Conservation (phyloP, 2,797 vertebrate species). For the Smutsia gigantea region DNA sequence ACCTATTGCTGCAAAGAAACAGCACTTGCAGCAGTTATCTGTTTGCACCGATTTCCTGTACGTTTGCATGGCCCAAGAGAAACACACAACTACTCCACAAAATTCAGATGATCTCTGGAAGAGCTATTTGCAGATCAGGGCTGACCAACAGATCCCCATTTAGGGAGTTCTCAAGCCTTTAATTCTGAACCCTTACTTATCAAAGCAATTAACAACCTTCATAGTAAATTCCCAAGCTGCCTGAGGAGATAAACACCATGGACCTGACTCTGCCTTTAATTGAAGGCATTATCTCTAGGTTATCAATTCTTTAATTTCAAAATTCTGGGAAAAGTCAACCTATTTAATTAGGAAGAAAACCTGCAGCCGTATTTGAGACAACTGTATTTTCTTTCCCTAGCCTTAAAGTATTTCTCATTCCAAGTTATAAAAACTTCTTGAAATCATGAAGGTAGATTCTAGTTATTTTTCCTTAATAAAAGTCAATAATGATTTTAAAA, state of each 20-base stretch:
- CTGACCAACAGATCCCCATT: background rate
- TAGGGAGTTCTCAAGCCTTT: background rate
- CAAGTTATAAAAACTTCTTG: background rate
- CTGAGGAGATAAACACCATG: background rate
- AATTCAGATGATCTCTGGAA: background rate
- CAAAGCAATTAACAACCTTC: background rate
- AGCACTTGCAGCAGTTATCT: background rate
- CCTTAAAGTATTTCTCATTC: background rate
- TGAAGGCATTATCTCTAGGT: background rate
- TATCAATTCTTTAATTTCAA: background rate
- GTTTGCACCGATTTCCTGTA: background rate
- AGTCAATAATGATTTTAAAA: background rate
- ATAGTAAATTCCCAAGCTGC: background rate
- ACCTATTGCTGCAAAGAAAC: background rate
- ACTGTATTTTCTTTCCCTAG: background rate
- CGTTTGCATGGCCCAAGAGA: background rate
- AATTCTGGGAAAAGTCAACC: background rate
- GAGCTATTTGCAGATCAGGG: background rate
- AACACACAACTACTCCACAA: background rate
- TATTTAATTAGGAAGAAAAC: background rate
- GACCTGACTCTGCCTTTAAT: background rate
- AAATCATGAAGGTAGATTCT: background rate
- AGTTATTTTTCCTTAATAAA: background rate
- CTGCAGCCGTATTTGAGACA: background rate
- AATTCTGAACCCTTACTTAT: background rate